phyloP scores from a whole-genome alignment of 2,888 invertebrate genomes.

The Apamea epomidion region DNA sequence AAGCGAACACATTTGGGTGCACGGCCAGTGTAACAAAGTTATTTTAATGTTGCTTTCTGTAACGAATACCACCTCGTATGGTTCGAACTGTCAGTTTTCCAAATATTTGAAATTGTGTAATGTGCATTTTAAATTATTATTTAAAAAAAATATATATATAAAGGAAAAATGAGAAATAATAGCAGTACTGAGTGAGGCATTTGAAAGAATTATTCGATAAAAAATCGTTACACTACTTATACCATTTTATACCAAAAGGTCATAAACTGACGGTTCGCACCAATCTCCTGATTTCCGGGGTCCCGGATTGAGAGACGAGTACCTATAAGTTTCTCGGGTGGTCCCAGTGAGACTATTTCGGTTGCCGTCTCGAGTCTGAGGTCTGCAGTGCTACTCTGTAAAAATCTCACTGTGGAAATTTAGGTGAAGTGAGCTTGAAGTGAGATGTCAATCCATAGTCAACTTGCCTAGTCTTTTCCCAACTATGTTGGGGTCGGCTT shows the following conservation, averaged over 20 bases:
- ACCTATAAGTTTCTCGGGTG: background rate
- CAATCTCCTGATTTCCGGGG: conserved; percentile 1
- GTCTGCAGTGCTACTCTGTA: conserved; percentile 2
- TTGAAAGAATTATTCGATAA: background rate
- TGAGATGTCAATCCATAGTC: background rate
- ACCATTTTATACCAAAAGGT: background rate
- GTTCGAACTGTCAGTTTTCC: conserved; percentile 38
- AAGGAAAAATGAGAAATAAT: background rate
- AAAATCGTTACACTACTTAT: background rate
- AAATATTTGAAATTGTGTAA: background rate
- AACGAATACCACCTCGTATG: conserved; percentile 48
- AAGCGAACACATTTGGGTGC: conserved; percentile 81
- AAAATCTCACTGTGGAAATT: background rate
- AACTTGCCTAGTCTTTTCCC: background rate
- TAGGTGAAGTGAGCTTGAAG: background rate
- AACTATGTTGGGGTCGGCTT: background rate
- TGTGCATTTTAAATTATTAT: no score
- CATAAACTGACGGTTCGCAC: conserved; percentile 28
- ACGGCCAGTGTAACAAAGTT: conserved; percentile 82
- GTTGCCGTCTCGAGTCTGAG: background rate
- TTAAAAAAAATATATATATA: background rate
- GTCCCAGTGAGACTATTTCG: background rate
- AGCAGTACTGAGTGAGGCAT: background rate
- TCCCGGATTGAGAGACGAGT: conserved; percentile 10
- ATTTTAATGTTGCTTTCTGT: conserved; percentile 72